phyloP scores from a whole-genome alignment of 2,888 invertebrate genomes.

The Itoplectis maculator region DNA sequence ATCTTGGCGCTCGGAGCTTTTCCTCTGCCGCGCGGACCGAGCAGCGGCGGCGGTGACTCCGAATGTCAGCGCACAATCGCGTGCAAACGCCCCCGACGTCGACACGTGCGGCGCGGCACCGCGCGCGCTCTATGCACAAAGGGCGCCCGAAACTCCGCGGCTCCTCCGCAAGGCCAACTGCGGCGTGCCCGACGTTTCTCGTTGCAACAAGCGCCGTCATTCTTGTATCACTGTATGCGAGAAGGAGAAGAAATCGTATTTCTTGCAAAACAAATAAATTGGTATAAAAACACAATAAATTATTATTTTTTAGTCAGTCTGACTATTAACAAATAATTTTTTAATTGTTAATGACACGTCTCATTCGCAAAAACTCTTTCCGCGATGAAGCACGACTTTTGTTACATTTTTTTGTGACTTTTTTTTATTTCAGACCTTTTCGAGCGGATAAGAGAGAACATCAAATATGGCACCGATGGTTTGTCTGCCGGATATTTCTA shows the following conservation, averaged over 20 bases:
- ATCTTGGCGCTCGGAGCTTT: conserved; percentile 14
- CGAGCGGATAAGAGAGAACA: not conserved
- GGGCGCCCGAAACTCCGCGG: conserved; percentile 15
- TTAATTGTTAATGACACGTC: no score
- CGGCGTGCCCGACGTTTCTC: conserved; percentile 16
- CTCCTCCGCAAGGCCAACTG: conserved; percentile 44
- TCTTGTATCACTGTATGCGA: no score
- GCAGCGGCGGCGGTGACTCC: not conserved
- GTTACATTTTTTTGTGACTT: not conserved
- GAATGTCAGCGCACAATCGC: conserved; percentile 38
- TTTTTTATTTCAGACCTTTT: conserved; percentile 24
- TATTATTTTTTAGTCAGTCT: no score
- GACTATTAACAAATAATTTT: no score
- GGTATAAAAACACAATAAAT: no score
- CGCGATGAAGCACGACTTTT: not conserved
- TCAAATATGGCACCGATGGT: conserved; percentile 78
- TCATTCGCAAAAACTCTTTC: not conserved
- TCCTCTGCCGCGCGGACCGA: not conserved
- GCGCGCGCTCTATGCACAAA: conserved; percentile 39
- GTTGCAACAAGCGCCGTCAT: conserved; percentile 2
- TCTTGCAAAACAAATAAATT: no score
- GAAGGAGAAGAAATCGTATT: no score
- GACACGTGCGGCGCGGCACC: conserved; percentile 37
- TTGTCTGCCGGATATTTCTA: conserved; percentile 75
- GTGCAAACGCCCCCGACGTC: conserved; percentile 46